Percentiles rank a stretch among this genome's conserved stretches.
These are phyloP conservation scores for Anastrepha obliqua DNA, from an alignment of 1,140 invertebrate genomes.

Conservation along the genomic window DNA sequence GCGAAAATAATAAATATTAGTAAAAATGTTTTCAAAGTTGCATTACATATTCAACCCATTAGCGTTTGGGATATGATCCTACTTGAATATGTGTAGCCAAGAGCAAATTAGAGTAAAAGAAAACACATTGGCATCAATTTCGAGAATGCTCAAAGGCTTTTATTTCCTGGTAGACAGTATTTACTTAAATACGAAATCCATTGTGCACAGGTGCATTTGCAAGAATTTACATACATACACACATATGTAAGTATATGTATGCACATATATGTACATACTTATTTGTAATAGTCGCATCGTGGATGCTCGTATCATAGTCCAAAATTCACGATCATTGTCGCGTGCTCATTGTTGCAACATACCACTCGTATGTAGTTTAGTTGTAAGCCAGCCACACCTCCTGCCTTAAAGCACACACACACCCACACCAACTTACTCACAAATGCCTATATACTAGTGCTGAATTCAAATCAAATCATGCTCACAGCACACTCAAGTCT, in stretches of 20 bases:
- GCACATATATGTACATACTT: neutral
- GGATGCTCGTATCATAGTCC: neutral
- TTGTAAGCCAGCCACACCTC: neutral
- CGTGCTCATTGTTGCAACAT: neutral
- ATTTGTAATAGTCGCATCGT: neutral
- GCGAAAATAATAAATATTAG: too few species aligned
- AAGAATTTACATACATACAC: neutral
- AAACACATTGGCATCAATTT: conserved; percentile 17
- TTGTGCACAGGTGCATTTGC: neutral
- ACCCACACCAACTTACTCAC: neutral
- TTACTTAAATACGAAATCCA: neutral
- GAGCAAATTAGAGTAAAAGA: neutral
- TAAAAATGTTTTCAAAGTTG: too few species aligned
- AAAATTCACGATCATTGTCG: conserved; percentile 45
- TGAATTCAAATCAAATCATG: conserved; percentile 45
- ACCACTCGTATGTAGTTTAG: neutral
- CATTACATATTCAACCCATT: too few species aligned
- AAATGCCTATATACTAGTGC: neutral
- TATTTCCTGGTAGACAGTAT: neutral
- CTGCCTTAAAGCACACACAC: neutral
- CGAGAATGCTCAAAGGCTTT: neutral
- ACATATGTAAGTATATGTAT: neutral
- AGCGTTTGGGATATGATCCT: too few species aligned
- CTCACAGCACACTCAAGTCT: conserved; percentile 36
- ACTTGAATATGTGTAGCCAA: too few species aligned